A percentile compares a stretch with the other conserved stretches of the same genome.
Conservation (phyloP, 2,113 vertebrate species). For the Gallinago jamesoni region DNA sequence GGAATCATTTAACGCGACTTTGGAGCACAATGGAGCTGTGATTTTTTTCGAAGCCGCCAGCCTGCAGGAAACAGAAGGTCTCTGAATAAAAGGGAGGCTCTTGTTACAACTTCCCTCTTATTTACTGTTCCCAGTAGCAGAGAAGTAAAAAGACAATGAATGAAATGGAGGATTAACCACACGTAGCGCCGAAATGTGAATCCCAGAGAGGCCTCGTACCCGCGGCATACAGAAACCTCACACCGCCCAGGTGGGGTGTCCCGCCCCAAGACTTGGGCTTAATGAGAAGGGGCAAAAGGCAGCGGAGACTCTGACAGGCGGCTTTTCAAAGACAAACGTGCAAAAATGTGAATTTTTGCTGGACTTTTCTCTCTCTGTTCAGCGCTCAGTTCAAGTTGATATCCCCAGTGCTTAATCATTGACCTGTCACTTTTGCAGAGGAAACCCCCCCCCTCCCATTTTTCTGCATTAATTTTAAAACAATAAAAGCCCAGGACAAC, state of each 20-base stretch:
- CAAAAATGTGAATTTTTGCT: neutral
- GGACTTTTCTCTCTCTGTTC: neutral
- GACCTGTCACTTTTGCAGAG: neutral
- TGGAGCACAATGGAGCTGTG: slow-evolving; percentile 40
- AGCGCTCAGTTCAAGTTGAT: neutral
- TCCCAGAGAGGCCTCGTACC: neutral
- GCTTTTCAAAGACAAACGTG: neutral
- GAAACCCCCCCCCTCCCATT: neutral
- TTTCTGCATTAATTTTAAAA: neutral
- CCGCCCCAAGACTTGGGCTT: neutral
- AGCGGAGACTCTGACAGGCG: neutral
- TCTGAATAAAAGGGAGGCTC: slow-evolving; percentile 61
- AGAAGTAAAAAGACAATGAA: slow-evolving; percentile 48
- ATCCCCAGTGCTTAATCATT: neutral
- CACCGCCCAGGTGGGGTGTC: neutral
- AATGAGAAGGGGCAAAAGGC: neutral
- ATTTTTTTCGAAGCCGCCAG: slow-evolving; percentile 11
- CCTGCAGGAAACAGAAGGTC: slow-evolving; percentile 65
- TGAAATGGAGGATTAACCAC: slow-evolving; percentile 48
- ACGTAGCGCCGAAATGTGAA: neutral
- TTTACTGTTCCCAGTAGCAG: slow-evolving; percentile 62
- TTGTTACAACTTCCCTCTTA: slow-evolving; percentile 64
- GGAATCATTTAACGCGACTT: neutral
- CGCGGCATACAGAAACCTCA: fast-evolving
- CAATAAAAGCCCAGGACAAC: neutral